Evolutionary conservation across 1,140 invertebrate genomes (phyloP).

Genomic region (Leptoteleia sp.): DNA sequence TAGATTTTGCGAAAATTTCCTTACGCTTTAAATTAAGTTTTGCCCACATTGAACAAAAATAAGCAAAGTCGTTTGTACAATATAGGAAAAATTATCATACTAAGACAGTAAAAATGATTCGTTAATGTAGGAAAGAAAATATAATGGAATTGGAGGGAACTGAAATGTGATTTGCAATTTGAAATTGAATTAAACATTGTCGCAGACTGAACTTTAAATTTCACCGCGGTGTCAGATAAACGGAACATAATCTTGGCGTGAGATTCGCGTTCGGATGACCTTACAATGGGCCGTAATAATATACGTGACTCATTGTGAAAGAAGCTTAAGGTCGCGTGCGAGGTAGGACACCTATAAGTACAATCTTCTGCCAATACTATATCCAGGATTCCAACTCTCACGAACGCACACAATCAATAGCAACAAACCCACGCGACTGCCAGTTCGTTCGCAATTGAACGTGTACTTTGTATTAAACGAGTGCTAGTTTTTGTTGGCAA

Average conservation of each 20-base stretch:
- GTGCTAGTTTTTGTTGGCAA: conserved; percentile 39
- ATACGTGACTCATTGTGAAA: conserved; percentile 63
- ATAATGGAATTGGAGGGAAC: too few relatives aligned
- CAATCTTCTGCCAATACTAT: conserved; percentile 20
- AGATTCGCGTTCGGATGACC: conserved; percentile 23
- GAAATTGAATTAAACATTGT: background rate
- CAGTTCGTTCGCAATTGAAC: conserved; percentile 14
- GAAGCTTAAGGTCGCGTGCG: conserved; percentile 65
- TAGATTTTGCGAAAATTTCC: too few relatives aligned
- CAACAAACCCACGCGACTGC: conserved; percentile 35
- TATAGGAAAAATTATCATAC: too few relatives aligned
- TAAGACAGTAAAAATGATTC: too few relatives aligned
- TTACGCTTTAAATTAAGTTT: too few relatives aligned
- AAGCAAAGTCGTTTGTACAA: too few relatives aligned
- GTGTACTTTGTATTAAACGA: conserved; percentile 36
- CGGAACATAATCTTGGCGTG: conserved; percentile 4
- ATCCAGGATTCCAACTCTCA: conserved; percentile 4
- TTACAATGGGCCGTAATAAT: conserved; percentile 44
- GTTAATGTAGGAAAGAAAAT: too few relatives aligned
- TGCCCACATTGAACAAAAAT: too few relatives aligned
- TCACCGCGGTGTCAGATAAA: conserved; percentile 5
- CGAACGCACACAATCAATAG: conserved; percentile 42
- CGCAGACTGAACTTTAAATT: conserved; percentile 1
- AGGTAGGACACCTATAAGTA: conserved; percentile 46
- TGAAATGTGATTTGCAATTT: too few relatives aligned